Evolutionary conservation across 2,797 vertebrate species (phyloP), one percentile per base, ranked within the genome.

Genomic region (Thripadectes ignobilis): DNA sequence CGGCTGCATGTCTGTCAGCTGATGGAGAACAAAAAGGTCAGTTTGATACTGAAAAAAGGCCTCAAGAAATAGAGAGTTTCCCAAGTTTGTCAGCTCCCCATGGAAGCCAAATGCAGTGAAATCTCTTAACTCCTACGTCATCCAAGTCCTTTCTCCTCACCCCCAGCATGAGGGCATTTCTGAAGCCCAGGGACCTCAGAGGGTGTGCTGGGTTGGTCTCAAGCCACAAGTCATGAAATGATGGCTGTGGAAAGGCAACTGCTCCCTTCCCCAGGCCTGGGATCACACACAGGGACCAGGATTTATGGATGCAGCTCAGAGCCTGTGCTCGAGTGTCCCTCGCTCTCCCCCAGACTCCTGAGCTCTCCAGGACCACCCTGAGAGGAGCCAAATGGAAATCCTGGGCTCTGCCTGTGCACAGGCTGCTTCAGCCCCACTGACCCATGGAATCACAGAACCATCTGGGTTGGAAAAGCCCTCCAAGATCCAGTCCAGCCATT

Each of bases 401-500:
- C 6, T 4, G 34, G n/a, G 49, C 66, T 81, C 27, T 48, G 27
- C 66, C 52, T 84, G 22, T 12, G 51, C 55, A 77, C 63, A 3
- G 0, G 27, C 52, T 51, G 52, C 77, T 68, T 32, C 29, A 7
- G 8, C 24, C 30, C 24, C 8, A 0, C 27, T 20, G 55, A 26
- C 15, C 6, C 49, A 4, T 21, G 49, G 51, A 51, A 22, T 5
- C 3, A 14, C 0, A 1, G 78, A 11, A 7, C 9, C 49, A 13
- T 10, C 9, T 7, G 43, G 19, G 32, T 0, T 69, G 71, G 57
- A 18, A 62, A 57, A n/a, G 21, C 15, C 2, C 57, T 9, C 55
- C 6, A 36, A 12, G 29, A 26, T 18, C 1, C 6, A 49, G 30
- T 4, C 29, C 63, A n/a, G 12, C 27, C 0, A 0, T 5, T n/a